These are phyloP conservation scores for Semaprochilodus insignis DNA, from an alignment of 2,797 vertebrate genomes.

Conservation along the genomic window DNA sequence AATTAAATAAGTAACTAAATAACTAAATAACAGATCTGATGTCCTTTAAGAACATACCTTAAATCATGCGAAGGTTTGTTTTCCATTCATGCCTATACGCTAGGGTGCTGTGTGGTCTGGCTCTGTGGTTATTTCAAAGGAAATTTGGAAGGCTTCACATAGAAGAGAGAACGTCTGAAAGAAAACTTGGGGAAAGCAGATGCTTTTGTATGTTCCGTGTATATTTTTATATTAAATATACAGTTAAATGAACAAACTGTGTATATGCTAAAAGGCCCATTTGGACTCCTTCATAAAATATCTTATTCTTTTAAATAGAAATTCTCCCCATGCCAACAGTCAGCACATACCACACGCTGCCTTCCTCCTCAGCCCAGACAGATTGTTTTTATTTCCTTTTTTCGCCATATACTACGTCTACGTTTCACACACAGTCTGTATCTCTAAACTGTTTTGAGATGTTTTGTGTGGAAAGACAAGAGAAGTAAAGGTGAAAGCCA, in stretches of 20 bases:
- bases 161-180: not conserved
- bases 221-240: not conserved
- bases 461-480: conserved; percentile 4
- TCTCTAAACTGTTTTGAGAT: conserved; percentile 15
- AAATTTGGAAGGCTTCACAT: conserved; percentile 12
- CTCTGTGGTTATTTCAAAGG: conserved; percentile 16
- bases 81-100: conserved; percentile 20
- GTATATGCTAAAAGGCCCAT: not conserved
- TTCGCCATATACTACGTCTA: not conserved
- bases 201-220: not conserved
- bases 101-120: conserved; percentile 12
- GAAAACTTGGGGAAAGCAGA: not conserved
- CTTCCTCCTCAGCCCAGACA: conserved; percentile 12
- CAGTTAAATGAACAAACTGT: not conserved
- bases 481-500: conserved; percentile 13
- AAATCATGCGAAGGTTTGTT: not conserved
- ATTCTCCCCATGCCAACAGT: conserved; percentile 22
- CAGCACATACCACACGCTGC: not conserved
- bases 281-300: not conserved
- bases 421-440: not conserved
- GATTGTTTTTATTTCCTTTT: not conserved
- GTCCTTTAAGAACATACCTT: not conserved
- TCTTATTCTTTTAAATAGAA: not conserved
- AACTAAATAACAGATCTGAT: not conserved
- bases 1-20: not conserved